Percentiles rank a stretch among this genome's conserved stretches.
Conservation (phyloP, 2,797 vertebrate genomes). For the Aphelocoma californica region DNA sequence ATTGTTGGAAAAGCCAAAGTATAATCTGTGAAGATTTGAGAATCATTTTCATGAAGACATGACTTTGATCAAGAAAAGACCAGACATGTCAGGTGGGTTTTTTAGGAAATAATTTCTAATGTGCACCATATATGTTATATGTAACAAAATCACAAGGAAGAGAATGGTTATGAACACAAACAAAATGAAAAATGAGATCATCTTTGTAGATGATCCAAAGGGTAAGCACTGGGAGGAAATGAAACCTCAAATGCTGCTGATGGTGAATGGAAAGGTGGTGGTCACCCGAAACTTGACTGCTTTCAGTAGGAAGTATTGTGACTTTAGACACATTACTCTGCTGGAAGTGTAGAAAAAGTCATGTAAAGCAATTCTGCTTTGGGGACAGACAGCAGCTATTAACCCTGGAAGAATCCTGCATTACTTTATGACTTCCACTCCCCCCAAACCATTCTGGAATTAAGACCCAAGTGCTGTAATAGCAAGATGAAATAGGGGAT, state of each 20-base stretch:
- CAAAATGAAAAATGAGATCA: neutral
- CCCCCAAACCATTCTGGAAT: neutral
- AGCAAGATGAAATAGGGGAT: neutral
- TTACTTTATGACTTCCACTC: neutral
- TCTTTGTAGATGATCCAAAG: neutral
- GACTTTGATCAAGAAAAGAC: neutral
- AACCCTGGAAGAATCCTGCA: neutral
- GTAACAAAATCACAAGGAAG: neutral
- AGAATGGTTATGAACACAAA: neutral
- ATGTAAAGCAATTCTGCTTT: neutral
- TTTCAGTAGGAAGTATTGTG: neutral
- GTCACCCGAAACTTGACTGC: neutral
- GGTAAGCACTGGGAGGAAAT: neutral
- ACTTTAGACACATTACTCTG: neutral
- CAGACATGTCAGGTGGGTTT: neutral
- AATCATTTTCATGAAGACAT: neutral
- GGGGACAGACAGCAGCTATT: neutral
- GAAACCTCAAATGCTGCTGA: neutral
- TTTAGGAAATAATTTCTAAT: neutral
- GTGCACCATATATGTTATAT: neutral
- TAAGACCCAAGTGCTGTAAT: neutral
- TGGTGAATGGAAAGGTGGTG: neutral
- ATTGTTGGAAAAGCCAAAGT: neutral
- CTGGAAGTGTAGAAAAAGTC: neutral
- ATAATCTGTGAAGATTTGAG: neutral